Percentiles rank a stretch among this genome's conserved stretches.
phyloP scores from a whole-genome alignment of 2,113 vertebrate species.

The Vombatus ursinus region DNA sequence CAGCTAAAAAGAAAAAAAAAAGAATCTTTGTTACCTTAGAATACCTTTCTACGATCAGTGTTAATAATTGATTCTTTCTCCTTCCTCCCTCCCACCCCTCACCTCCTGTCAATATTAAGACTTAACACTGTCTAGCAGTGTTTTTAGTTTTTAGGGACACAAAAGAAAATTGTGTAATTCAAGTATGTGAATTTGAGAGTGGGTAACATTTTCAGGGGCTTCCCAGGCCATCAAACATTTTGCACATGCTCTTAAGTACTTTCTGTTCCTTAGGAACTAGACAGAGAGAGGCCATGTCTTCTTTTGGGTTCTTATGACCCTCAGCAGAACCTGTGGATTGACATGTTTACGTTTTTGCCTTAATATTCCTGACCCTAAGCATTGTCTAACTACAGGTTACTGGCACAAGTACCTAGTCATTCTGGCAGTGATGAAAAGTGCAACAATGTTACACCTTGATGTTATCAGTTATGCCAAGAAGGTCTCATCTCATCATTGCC shows the following conservation, averaged over 20 bases:
- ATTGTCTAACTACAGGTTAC: background rate
- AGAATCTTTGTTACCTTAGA: background rate
- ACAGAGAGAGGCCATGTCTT: slow-evolving; percentile 21
- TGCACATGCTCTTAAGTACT: slow-evolving; percentile 8
- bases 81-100: background rate
- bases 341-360: background rate
- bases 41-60: background rate
- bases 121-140: background rate
- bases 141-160: background rate
- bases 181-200: background rate
- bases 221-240: slow-evolving; percentile 1
- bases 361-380: slow-evolving; percentile 10
- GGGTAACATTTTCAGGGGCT: background rate
- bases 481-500: background rate
- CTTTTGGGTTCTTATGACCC: background rate
- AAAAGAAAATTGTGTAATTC: background rate
- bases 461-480: background rate
- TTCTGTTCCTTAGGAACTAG: slow-evolving; percentile 2
- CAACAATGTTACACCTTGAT: background rate
- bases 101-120: background rate
- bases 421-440: background rate
- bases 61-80: background rate
- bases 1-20: slow-evolving; percentile 19
- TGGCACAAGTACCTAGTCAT: background rate
- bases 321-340: slow-evolving; percentile 30